Base-by-base conservation (phyloP, 1,140 invertebrate genomes). In the Macrobrachium nipponense region DNA sequence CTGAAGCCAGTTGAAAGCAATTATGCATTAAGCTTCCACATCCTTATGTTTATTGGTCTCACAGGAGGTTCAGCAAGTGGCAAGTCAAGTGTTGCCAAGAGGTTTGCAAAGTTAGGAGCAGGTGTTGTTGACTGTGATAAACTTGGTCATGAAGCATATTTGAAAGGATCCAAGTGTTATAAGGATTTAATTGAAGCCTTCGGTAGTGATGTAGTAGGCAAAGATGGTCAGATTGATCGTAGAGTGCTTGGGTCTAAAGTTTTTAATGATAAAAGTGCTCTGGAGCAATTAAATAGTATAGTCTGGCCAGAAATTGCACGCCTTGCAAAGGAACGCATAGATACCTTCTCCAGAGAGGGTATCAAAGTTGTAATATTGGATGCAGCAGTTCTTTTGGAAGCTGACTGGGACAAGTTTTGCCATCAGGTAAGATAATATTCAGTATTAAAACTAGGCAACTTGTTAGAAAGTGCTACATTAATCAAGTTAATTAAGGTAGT, bases 1-100 rank as follows among this genome's bases (percentile, higher is more conserved):
- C 89, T 96, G 61, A 93, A 92, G 90, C 87, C 88, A 72, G 86
- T 89, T 27, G 89, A 94, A 94, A 91, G 90, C 59, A 93, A 93
- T 72, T 91, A 92, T 0, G 90, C 93, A 80, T n/a, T n/a, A n/a
- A n/a, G n/a, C 92, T 96, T 72, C 93, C 94, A 0, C 86, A 91
- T 18, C 97, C 97, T 0, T 98, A 98, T 90, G 93, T 98, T n/a
- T 15, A 97, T 99, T 90, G 98, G 98, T 5, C 91, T 99, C 59
- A 98, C 97, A 11, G 98, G 98, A 62, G 97, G 98, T 66, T 99
- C 98, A 89, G 97, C 96, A 1, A 98, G 97, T 91, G 98, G 98
- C 0, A 99, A 99, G 92, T 96, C 96, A 75, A 95, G 94, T 83
- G 95, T 99, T 89, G 94, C 95, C 17, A 92, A 95, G 86, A 93